Percentiles rank a stretch among this genome's conserved stretches.
phyloP scores from a whole-genome alignment of 2,797 vertebrate genomes.

The Stomatorhinus walkeri region DNA sequence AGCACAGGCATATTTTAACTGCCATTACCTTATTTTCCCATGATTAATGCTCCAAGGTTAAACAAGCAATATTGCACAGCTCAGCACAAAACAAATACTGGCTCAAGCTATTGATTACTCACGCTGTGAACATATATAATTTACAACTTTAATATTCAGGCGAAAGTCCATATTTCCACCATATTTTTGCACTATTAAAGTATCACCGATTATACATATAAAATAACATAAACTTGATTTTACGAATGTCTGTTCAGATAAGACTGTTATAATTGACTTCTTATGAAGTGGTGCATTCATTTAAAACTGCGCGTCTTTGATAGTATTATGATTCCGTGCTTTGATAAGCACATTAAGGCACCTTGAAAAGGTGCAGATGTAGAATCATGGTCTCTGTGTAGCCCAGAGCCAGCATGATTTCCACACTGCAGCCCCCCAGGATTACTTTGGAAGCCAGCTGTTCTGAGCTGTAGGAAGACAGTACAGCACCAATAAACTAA shows the following conservation, averaged over 20 bases:
- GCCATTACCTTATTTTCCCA: neutral
- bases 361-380: neutral
- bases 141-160: neutral
- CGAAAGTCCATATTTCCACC: neutral
- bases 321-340: neutral
- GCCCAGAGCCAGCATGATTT: neutral
- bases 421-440: neutral
- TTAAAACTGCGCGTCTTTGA: neutral
- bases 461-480: neutral
- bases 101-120: neutral
- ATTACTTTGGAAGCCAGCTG: constrained; percentile 1
- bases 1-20: neutral
- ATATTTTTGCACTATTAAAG: neutral
- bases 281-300: neutral
- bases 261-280: neutral
- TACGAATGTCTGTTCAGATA: neutral
- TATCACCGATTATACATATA: neutral
- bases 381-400: neutral
- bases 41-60: neutral
- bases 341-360: neutral
- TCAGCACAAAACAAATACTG: neutral
- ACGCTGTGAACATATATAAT: neutral
- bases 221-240: neutral
- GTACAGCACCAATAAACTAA: constrained; percentile 13
- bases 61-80: neutral